Evolutionary conservation across 2,797 vertebrate species (phyloP), one percentile per base, ranked within the genome.

Genomic region (Melanogrammus aeglefinus): DNA sequence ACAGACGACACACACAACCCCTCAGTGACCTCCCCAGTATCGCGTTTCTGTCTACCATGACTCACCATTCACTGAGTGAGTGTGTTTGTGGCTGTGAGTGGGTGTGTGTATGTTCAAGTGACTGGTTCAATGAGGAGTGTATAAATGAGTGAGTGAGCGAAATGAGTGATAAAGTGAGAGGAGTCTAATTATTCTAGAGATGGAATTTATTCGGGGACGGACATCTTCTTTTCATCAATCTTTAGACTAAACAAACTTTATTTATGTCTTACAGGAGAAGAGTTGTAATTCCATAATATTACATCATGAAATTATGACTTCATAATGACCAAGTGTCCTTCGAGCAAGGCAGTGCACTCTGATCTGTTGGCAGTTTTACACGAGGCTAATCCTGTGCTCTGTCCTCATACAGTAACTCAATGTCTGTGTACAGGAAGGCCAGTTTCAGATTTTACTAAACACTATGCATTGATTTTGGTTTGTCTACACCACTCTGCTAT

Each of bases 1-100:
- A 84, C 87, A 88, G 80, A 90, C 74, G 87, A 76, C 79, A 84
- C 84, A 85, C 78, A 82, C 81, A 84, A 86, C 87, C 90, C 85
- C 84, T 84, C 38, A 14, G 38, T 91, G 88, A 90, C 86, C 85
- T 36, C 78, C 78, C 78, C 79, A 80, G 77, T 47, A 75, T 35
- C 9, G 0, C 7, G 31, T 85, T 69, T 41, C 82, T 85, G 63
- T 41, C 82, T 91, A 72, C 0, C 9, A 79, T 91, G 92, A 90
- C 82, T 91, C 88, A 89, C 38, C 74, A 76, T 77, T 71, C 83
- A 18, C 78, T 77, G 69, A 24, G 82, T 84, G 82, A 33, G 75
- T 78, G 57, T 21, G 10, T n/a, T 14, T 76, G 51, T 63, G 51
- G 5, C 21, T n/a, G 47, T 51, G 16, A 4, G 47, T 57, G 47